Evolutionary conservation across 2,888 invertebrate species (phyloP).

Genomic region (Emmelina monodactyla): DNA sequence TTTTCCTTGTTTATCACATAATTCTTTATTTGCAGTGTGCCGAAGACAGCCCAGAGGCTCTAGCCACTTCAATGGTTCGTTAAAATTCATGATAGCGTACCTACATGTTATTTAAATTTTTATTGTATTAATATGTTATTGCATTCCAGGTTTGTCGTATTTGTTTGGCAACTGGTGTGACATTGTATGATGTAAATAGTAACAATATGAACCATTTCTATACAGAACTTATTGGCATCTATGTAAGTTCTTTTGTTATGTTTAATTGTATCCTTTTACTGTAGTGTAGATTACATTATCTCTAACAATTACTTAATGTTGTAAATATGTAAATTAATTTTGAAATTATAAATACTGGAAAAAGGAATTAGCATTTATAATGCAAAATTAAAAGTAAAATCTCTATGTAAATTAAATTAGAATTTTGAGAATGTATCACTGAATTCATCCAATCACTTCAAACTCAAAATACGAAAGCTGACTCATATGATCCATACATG

Average conservation of each 20-base stretch:
- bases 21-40: too few relatives aligned
- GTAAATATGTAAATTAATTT: too few relatives aligned
- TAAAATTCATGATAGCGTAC: not conserved
- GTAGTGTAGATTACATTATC: not conserved
- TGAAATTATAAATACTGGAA: too few relatives aligned
- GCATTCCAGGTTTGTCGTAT: conserved; percentile 38
- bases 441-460: not conserved
- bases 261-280: not conserved
- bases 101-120: not conserved
- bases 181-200: conserved; percentile 27
- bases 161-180: conserved; percentile 31
- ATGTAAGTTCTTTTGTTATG: conserved; percentile 23
- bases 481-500: too few relatives aligned
- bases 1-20: too few relatives aligned
- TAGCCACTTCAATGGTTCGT: too few relatives aligned
- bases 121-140: not conserved
- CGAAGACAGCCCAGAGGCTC: too few relatives aligned
- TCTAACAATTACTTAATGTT: too few relatives aligned
- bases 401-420: too few relatives aligned
- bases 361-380: too few relatives aligned
- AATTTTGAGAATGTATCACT: not conserved
- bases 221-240: conserved; percentile 32
- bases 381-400: too few relatives aligned
- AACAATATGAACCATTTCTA: conserved; percentile 31
- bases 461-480: too few relatives aligned